A percentile compares a stretch with the other conserved stretches of the same genome.
Evolutionary conservation across 2,113 vertebrate genomes (phyloP).

Genomic region (Ciconia maguari): DNA sequence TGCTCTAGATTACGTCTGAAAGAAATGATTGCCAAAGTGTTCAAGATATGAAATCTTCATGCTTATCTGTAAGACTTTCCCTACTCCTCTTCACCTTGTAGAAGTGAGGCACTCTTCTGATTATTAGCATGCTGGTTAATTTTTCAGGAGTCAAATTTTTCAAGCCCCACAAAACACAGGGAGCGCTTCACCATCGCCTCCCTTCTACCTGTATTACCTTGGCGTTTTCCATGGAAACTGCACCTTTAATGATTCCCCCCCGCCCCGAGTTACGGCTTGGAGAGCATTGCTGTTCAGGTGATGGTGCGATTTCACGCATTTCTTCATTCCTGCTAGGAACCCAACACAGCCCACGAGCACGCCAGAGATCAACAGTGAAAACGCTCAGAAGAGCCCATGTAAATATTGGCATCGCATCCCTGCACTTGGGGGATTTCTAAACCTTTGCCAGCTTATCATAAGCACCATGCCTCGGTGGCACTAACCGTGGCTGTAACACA

Average conservation of each 20-base stretch:
- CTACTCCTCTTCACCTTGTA: not conserved
- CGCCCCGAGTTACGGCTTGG: not conserved
- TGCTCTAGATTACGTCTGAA: not conserved
- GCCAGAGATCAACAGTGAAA: not conserved
- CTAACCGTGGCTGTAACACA: not conserved
- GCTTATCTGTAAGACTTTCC: not conserved
- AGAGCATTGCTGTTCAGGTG: not conserved
- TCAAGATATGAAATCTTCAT: not conserved
- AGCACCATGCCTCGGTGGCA: not conserved
- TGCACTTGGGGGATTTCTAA: not conserved
- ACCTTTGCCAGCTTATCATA: not conserved
- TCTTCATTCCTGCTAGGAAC: not conserved
- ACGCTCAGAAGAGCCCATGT: not conserved
- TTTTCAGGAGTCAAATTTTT: not conserved
- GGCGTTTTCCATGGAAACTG: not conserved
- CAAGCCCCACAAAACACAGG: not conserved
- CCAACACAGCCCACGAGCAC: rapidly evolving
- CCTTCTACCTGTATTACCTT: not conserved
- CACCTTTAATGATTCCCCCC: not conserved
- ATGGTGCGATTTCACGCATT: not conserved
- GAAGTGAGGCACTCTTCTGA: not conserved
- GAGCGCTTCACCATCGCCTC: not conserved
- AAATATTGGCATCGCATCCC: not conserved
- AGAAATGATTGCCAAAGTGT: not conserved
- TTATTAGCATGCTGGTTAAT: too few relatives aligned